Conservation (phyloP, 2,888 invertebrate species). For the Phania funesta region DNA sequence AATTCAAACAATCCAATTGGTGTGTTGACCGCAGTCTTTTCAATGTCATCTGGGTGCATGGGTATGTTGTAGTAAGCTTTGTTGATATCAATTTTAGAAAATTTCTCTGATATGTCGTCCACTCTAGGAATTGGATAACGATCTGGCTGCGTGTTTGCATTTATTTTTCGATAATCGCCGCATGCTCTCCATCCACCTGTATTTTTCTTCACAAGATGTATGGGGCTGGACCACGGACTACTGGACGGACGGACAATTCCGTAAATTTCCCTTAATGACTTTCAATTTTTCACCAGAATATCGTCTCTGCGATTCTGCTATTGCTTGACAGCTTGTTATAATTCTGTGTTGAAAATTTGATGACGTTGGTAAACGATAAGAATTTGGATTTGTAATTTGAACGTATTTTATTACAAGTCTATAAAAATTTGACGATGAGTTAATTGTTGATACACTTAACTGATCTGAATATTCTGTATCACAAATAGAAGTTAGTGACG, state of each 20-base stretch:
- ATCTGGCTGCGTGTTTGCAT: slow-evolving; percentile 43
- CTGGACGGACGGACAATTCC: slow-evolving; percentile 47
- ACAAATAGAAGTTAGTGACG: neutral
- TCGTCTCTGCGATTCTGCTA: slow-evolving; percentile 22
- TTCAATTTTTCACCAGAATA: slow-evolving; percentile 37
- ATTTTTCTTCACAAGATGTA: no score
- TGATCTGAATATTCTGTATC: neutral
- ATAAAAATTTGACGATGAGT: slow-evolving; percentile 14
- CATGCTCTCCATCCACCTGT: slow-evolving; percentile 50
- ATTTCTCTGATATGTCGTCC: slow-evolving; percentile 28
- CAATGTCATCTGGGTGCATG: slow-evolving; percentile 61
- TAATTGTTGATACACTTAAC: no score
- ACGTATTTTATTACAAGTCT: slow-evolving; percentile 7
- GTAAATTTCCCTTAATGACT: slow-evolving; percentile 44
- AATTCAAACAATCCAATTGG: slow-evolving; percentile 75
- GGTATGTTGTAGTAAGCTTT: slow-evolving; percentile 67
- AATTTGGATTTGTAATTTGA: slow-evolving; percentile 31
- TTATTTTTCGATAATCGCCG: slow-evolving; percentile 39
- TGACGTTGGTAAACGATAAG: slow-evolving; percentile 17
- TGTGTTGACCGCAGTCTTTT: no score
- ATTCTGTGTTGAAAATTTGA: slow-evolving; percentile 25
- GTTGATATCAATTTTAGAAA: slow-evolving; percentile 41
- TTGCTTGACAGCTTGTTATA: slow-evolving; percentile 35
- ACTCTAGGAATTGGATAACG: slow-evolving; percentile 44
- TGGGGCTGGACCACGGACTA: no score